Evolutionary conservation across 64 coral and sea anemone species (phyloP).

Genomic region (Pachyseris speciosa): DNA sequence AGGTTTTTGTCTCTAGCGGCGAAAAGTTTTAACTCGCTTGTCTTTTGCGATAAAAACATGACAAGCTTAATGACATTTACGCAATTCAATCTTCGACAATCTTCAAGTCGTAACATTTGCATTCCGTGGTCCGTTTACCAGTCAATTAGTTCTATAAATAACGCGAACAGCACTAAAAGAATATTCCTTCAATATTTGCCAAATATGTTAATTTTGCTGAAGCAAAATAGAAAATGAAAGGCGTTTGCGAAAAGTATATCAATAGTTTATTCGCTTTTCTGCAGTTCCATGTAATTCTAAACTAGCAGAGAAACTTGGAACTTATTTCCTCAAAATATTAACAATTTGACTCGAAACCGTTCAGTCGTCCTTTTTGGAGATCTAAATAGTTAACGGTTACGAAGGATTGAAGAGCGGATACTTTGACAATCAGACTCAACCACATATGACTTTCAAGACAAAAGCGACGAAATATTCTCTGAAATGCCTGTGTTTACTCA

Average conservation of each 20-base stretch:
- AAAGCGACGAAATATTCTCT: not conserved
- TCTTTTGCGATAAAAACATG: not conserved
- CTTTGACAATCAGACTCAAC: too few species aligned
- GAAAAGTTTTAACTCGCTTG: not conserved
- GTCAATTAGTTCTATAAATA: constrained; percentile 10
- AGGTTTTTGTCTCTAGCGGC: too few species aligned
- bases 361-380: too few species aligned
- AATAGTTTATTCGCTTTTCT: not conserved
- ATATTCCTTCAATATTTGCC: not conserved
- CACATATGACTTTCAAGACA: not conserved
- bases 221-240: not conserved
- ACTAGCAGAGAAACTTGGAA: too few species aligned
- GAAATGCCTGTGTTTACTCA: not conserved
- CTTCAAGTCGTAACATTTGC: not conserved
- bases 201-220: not conserved
- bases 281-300: too few species aligned
- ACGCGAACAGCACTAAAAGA: not conserved
- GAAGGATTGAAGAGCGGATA: not conserved
- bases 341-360: not conserved
- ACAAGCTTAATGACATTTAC: not conserved
- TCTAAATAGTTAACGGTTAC: not conserved
- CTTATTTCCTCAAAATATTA: constrained; percentile 15
- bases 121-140: not conserved
- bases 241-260: not conserved
- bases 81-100: not conserved